Conservation (phyloP, 2,113 vertebrate genomes). For the Aix galericulata region DNA sequence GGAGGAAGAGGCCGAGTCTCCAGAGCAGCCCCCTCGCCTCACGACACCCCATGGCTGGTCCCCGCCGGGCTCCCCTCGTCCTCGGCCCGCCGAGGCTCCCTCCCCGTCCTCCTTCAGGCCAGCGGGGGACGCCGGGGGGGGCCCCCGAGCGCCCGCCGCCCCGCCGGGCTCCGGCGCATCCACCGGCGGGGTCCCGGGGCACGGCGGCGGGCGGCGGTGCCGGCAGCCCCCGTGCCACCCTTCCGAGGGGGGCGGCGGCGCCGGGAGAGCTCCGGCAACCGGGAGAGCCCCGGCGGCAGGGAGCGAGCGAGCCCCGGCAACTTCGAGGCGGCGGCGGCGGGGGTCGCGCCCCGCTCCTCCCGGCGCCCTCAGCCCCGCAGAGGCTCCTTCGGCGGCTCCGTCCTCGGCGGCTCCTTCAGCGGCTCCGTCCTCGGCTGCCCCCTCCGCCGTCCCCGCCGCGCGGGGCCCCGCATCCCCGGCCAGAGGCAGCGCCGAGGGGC, state of each 20-base stretch:
- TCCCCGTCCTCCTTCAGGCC: slow-evolving; percentile 20
- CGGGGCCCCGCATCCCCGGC: background rate
- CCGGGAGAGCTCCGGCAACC: background rate
- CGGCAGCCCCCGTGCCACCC: background rate
- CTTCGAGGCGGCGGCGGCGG: too few relatives aligned
- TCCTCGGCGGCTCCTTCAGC: too few relatives aligned
- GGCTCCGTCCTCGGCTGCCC: background rate
- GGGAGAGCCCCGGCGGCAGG: too few relatives aligned
- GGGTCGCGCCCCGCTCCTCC: too few relatives aligned
- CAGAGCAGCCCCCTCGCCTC: slow-evolving; percentile 69
- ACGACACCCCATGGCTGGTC: slow-evolving; percentile 72
- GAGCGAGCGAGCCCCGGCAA: too few relatives aligned
- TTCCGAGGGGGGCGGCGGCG: background rate
- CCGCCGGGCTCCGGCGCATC: slow-evolving; percentile 58
- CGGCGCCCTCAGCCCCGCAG: slow-evolving; percentile 33
- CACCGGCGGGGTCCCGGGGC: slow-evolving; percentile 54
- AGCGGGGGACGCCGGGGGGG: slow-evolving; percentile 7
- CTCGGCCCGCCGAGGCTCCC: background rate
- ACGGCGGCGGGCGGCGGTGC: background rate
- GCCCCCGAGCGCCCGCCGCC: background rate
- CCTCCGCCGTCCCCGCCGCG: background rate
- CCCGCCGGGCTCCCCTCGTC: background rate
- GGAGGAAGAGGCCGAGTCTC: slow-evolving; percentile 74
- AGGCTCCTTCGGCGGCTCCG: background rate
- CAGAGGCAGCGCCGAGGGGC: background rate